These are phyloP conservation scores for Agraylea sexmaculata DNA, from an alignment of 1,140 invertebrate species.

Conservation along the genomic window DNA sequence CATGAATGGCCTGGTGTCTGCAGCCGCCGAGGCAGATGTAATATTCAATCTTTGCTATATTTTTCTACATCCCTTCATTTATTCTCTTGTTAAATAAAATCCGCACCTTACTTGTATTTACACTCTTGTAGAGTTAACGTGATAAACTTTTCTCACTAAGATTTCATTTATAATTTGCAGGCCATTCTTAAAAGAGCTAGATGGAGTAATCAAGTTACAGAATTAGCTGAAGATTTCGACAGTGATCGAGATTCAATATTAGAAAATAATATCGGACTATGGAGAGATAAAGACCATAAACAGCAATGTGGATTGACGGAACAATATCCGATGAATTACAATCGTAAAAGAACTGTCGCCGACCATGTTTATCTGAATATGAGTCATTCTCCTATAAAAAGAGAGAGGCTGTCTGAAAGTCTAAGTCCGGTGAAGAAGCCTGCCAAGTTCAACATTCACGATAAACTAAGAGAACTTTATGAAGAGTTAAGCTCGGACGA, in stretches of 20 bases:
- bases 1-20: conserved; percentile 44
- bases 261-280: conserved; percentile 37
- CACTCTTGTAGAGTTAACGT: neutral
- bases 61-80: too few species aligned
- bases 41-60: conserved; percentile 25
- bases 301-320: conserved; percentile 35
- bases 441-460: conserved; percentile 45
- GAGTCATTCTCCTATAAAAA: conserved; percentile 27
- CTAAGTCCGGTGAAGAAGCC: conserved; percentile 28
- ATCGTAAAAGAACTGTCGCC: conserved; percentile 36
- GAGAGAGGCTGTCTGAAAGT: conserved; percentile 30
- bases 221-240: conserved; percentile 15
- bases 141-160: neutral
- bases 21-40: conserved; percentile 42
- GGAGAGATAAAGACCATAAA: conserved; percentile 33
- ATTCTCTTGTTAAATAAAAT: too few species aligned
- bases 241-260: too few species aligned
- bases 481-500: conserved; percentile 39
- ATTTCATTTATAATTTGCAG: too few species aligned
- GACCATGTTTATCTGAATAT: conserved; percentile 35
- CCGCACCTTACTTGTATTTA: too few species aligned
- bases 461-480: conserved; percentile 46
- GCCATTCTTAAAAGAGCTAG: conserved; percentile 20
- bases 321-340: conserved; percentile 40
- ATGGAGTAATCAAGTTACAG: conserved; percentile 13